Percentiles rank a stretch among this genome's conserved stretches.
phyloP scores from a whole-genome alignment of 1,140 invertebrate species.

The Eulimnadia texana region DNA sequence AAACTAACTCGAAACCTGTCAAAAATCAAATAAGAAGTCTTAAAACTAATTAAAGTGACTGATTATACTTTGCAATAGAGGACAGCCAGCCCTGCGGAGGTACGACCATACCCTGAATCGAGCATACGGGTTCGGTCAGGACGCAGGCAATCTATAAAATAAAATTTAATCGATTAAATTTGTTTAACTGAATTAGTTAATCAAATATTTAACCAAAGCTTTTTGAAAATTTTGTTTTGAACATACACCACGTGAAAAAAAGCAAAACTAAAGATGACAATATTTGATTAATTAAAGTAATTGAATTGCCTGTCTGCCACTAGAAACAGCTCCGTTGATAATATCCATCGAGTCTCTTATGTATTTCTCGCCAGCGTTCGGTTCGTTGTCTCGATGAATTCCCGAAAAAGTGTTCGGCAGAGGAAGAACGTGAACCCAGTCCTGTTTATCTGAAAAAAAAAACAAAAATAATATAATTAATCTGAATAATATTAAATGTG shows the following conservation, averaged over 20 bases:
- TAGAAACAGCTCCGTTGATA: constrained; percentile 26
- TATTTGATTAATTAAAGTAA: constrained; percentile 15
- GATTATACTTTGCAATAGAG: constrained; percentile 18
- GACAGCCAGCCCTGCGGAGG: constrained; percentile 20
- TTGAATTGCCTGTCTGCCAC: constrained; percentile 15
- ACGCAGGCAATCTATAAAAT: constrained; percentile 20
- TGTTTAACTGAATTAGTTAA: too few relatives aligned
- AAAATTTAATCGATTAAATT: not conserved
- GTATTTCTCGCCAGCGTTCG: constrained; percentile 32
- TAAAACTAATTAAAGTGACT: not conserved
- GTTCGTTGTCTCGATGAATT: constrained; percentile 30
- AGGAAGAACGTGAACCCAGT: constrained; percentile 44
- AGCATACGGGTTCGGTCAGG: constrained; percentile 20
- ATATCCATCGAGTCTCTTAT: constrained; percentile 35
- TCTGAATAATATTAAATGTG: not conserved
- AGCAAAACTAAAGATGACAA: not conserved
- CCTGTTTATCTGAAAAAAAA: constrained; percentile 20
- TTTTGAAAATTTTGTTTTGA: too few relatives aligned
- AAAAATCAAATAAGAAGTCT: too few relatives aligned
- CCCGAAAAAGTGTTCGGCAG: constrained; percentile 44
- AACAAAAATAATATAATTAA: not conserved
- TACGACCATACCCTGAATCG: constrained; percentile 20
- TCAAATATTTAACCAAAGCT: too few relatives aligned
- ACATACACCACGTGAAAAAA: too few relatives aligned
- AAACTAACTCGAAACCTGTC: too few relatives aligned